These are phyloP conservation scores for Rallus limicola DNA, from an alignment of 2,113 vertebrate species.

Conservation along the genomic window DNA sequence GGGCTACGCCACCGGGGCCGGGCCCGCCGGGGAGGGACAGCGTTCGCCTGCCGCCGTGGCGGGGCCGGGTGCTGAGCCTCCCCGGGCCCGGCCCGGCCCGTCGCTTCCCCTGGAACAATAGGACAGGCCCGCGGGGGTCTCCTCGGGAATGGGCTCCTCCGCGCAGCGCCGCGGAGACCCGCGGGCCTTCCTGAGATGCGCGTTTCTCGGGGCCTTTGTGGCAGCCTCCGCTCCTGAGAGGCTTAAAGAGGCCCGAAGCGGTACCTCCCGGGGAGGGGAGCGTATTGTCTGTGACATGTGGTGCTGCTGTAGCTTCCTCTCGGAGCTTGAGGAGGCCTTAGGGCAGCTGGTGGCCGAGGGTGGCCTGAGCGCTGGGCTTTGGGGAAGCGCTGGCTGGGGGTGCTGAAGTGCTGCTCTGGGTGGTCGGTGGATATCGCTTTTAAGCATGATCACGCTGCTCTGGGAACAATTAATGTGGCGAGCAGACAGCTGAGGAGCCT, in stretches of 20 bases:
- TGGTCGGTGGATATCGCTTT: background rate
- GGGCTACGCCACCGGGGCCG: background rate
- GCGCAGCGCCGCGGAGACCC: background rate
- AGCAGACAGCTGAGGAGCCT: background rate
- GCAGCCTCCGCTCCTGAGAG: too few species aligned
- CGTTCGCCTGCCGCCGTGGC: background rate
- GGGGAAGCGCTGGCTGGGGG: background rate
- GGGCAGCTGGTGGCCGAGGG: background rate
- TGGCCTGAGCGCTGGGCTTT: background rate
- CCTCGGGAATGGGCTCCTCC: background rate
- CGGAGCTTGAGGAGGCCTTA: fast-evolving
- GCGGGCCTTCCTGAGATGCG: background rate
- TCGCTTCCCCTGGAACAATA: background rate
- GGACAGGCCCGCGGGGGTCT: background rate
- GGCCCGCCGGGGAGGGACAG: background rate
- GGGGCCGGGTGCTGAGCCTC: background rate
- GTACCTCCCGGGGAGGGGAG: background rate
- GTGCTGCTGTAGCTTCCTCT: background rate
- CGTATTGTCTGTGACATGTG: background rate
- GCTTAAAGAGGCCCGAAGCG: background rate
- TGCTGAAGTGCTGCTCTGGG: background rate
- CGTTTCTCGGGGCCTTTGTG: background rate
- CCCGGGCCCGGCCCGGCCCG: background rate
- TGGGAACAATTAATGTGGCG: background rate
- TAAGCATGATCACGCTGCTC: background rate